Evolutionary conservation across 2,113 vertebrate genomes (phyloP).

Genomic region (Natator depressus): DNA sequence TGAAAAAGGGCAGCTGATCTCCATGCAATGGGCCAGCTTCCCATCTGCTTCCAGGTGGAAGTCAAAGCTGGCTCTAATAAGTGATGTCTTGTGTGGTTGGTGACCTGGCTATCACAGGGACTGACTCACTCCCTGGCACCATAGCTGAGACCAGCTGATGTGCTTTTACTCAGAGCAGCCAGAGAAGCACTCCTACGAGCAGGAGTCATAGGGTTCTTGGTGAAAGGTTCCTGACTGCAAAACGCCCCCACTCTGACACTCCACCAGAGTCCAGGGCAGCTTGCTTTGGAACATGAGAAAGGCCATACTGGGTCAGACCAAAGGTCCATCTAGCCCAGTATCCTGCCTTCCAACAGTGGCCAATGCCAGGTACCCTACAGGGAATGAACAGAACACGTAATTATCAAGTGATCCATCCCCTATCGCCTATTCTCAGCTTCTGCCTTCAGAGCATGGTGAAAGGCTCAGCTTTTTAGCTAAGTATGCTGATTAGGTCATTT

Average conservation of each 20-base stretch:
- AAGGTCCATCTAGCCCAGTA: too few relatives aligned
- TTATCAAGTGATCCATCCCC: too few relatives aligned
- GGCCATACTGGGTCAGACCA: too few relatives aligned
- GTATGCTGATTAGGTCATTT: accelerated
- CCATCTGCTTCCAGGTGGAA: neutral
- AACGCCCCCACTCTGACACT: neutral
- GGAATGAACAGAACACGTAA: too few relatives aligned
- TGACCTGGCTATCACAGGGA: neutral
- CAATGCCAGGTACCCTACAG: too few relatives aligned
- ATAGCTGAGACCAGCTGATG: neutral
- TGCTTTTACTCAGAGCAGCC: neutral
- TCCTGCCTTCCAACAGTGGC: too few relatives aligned
- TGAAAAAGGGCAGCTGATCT: neutral
- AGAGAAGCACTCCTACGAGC: neutral
- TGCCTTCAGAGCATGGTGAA: neutral
- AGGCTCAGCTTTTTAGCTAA: accelerated
- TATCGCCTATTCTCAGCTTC: too few relatives aligned
- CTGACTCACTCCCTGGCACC: neutral
- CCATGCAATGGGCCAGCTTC: neutral
- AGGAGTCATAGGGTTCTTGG: accelerated
- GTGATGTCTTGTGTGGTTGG: neutral
- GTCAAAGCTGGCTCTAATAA: neutral
- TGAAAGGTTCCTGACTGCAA: neutral
- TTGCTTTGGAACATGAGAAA: neutral
- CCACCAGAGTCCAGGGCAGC: accelerated